Conservation (phyloP, 2,113 vertebrate species). For the Deroptyus accipitrinus region DNA sequence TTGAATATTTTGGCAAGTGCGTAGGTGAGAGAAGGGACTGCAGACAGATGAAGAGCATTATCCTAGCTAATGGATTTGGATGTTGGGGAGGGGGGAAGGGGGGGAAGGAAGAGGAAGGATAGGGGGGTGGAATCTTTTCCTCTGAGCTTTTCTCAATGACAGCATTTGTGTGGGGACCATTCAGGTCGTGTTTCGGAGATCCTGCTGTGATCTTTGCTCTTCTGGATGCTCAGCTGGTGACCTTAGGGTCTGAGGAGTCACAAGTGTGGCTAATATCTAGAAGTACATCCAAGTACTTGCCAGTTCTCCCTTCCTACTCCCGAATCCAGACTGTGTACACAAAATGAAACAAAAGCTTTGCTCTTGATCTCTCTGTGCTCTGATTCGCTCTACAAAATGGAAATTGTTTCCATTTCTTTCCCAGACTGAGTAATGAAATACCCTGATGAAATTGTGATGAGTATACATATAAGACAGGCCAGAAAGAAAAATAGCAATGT, state of each 20-base stretch:
- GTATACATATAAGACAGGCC: background rate
- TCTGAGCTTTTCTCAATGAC: background rate
- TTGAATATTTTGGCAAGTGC: background rate
- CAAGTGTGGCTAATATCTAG: fast-evolving
- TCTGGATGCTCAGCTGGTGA: background rate
- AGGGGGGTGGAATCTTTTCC: background rate
- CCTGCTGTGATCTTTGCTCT: background rate
- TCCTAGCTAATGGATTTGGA: background rate
- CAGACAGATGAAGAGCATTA: background rate
- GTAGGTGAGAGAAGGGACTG: background rate
- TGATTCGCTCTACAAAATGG: background rate
- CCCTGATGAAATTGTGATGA: background rate
- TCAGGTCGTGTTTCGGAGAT: background rate
- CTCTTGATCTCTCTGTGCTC: background rate
- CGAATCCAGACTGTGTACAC: background rate
- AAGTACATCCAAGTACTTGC: background rate
- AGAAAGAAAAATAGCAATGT: background rate
- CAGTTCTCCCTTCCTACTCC: background rate
- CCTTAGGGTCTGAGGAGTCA: background rate
- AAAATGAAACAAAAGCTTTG: background rate
- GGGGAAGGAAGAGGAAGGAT: background rate
- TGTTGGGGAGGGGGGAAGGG: too few species aligned
- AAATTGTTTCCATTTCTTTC: background rate
- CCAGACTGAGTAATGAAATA: background rate
- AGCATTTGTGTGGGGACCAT: background rate